These are phyloP conservation scores for Ophion ellenae DNA, from an alignment of 2,888 invertebrate genomes.

Conservation along the genomic window DNA sequence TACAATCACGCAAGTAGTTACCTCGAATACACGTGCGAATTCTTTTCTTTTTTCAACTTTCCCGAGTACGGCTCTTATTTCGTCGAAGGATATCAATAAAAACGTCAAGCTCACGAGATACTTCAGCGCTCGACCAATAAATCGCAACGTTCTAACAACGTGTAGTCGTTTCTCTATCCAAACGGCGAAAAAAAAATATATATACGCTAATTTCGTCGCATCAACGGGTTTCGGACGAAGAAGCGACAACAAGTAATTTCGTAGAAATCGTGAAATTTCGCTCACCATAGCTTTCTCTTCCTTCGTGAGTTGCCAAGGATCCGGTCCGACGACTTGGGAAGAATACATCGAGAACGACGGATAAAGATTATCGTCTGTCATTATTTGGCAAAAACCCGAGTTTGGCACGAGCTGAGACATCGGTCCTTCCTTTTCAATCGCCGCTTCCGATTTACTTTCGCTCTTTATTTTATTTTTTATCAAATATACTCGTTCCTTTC, in stretches of 20 bases:
- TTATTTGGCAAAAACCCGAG: slow-evolving; percentile 76
- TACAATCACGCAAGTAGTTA: background rate
- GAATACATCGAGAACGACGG: slow-evolving; percentile 79
- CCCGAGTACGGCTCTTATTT: background rate
- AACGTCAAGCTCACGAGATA: background rate
- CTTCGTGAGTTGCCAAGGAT: slow-evolving; percentile 76
- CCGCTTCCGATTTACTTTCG: background rate
- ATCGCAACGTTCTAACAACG: background rate
- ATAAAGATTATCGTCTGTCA: slow-evolving; percentile 78
- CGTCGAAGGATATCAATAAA: background rate
- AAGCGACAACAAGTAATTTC: background rate
- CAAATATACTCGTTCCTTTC: background rate
- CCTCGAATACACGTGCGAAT: background rate
- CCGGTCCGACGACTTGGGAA: slow-evolving; percentile 66
- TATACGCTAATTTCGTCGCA: background rate
- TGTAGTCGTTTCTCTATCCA: background rate
- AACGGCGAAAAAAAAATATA: background rate
- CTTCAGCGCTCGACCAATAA: background rate
- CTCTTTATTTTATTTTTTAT: background rate
- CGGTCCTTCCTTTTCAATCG: slow-evolving; percentile 37
- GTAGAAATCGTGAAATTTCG: slow-evolving; percentile 6
- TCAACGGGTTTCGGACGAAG: background rate
- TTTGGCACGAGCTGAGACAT: slow-evolving; percentile 81
- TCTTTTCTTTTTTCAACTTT: slow-evolving; percentile 1
- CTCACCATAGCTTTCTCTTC: slow-evolving; percentile 79